These are phyloP conservation scores for Anoplius nigerrimus DNA, from an alignment of 2,888 invertebrate genomes.

Conservation along the genomic window DNA sequence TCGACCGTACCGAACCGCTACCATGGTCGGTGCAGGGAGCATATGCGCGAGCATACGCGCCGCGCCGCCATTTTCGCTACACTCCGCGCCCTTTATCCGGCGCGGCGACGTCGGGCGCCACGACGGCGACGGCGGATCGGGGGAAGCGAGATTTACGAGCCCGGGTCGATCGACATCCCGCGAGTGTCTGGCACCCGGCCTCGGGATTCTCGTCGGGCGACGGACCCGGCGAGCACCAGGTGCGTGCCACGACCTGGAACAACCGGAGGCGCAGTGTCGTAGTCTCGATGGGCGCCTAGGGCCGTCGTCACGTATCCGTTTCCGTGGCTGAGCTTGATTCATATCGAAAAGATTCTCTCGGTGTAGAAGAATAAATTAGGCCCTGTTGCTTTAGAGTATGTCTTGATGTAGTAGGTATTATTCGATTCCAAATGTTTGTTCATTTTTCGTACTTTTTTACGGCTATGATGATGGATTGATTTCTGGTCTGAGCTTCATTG, in stretches of 20 bases:
- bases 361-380: too few species aligned
- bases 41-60: conserved; percentile 13
- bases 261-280: conserved; percentile 49
- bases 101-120: conserved; percentile 3
- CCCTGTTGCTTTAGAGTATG: too few species aligned
- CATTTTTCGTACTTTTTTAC: too few species aligned
- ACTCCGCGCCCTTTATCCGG: conserved; percentile 30
- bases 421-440: too few species aligned
- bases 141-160: conserved; percentile 44
- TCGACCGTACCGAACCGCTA: conserved; percentile 39
- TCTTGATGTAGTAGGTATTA: too few species aligned
- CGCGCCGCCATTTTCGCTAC: conserved; percentile 36
- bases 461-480: too few species aligned
- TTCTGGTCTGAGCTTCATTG: too few species aligned
- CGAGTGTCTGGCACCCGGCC: conserved; percentile 55
- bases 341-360: too few species aligned
- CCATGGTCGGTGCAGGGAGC: conserved; percentile 19
- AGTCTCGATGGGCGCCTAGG: not conserved
- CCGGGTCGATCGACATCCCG: conserved; percentile 59
- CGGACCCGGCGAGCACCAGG: conserved; percentile 23
- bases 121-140: conserved; percentile 14
- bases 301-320: too few species aligned
- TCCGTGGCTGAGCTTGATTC: too few species aligned
- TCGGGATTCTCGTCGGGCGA: conserved; percentile 28
- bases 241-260: conserved; percentile 36